Conservation (phyloP, 2,797 vertebrate genomes). For the Manis javanica region DNA sequence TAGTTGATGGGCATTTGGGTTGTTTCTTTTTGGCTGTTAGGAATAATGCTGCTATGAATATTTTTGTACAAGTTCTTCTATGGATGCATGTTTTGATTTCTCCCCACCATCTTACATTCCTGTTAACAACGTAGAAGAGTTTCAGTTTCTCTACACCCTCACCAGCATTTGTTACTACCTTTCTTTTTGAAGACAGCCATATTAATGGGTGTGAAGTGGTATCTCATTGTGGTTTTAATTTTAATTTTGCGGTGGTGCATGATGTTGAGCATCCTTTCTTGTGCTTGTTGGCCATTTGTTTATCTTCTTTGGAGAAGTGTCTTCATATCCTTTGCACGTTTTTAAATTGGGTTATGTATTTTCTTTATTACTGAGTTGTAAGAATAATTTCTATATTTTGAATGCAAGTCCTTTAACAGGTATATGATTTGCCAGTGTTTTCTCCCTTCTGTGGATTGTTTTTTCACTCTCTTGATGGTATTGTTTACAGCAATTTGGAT, state of each 20-base stretch:
- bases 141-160: neutral
- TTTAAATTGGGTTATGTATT: neutral
- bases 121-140: neutral
- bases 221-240: neutral
- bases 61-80: neutral
- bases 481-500: neutral
- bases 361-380: neutral
- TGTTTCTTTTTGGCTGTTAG: neutral
- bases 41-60: neutral
- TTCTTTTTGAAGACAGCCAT: neutral
- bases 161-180: neutral
- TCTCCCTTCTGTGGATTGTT: neutral
- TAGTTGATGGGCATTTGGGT: neutral
- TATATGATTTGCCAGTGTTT: constrained; percentile 7
- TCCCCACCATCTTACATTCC: neutral
- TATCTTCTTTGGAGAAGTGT: neutral
- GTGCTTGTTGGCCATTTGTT: constrained; percentile 3
- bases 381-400: constrained; percentile 22
- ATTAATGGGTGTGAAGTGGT: neutral
- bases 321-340: neutral
- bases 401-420: constrained; percentile 5
- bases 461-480: constrained; percentile 44
- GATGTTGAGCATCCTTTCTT: neutral
- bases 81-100: constrained; percentile 5
- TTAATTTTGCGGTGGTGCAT: neutral